Conservation (phyloP, 2,113 vertebrate species). For the Chlamydotis undulata region DNA sequence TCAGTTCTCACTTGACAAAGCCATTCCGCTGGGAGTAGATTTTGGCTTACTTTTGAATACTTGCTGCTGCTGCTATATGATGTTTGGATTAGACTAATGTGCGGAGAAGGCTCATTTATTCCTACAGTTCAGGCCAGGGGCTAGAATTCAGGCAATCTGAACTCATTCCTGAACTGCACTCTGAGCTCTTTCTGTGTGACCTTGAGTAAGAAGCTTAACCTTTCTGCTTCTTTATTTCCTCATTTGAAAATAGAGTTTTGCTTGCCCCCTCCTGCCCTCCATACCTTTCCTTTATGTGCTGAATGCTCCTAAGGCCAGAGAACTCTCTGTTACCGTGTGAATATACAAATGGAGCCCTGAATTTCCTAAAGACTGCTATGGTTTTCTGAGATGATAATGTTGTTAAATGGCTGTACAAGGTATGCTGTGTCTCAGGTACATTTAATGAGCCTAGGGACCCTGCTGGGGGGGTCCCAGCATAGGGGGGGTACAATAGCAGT, state of each 20-base stretch:
- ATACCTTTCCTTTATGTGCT: background rate
- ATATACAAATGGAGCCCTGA: background rate
- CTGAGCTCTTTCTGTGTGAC: background rate
- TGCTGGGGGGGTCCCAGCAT: background rate
- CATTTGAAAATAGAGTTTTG: background rate
- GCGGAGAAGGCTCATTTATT: slow-evolving; percentile 20
- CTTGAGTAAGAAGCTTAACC: slow-evolving; percentile 13
- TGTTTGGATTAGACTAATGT: slow-evolving; percentile 25
- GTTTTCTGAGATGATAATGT: background rate
- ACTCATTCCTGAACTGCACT: background rate
- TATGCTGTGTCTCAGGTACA: background rate
- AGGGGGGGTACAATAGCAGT: background rate
- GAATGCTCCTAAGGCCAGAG: background rate
- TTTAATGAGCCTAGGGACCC: background rate
- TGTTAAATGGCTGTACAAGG: background rate
- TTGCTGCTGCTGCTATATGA: background rate
- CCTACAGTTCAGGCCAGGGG: background rate
- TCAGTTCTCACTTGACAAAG: slow-evolving; percentile 44
- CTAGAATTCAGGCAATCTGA: background rate
- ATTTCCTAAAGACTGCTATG: background rate
- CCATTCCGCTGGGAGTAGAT: background rate
- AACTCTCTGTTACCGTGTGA: background rate
- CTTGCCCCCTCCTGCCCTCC: background rate
- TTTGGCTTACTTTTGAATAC: slow-evolving; percentile 22
- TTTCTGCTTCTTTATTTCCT: background rate